Evolutionary conservation across 2,888 invertebrate genomes (phyloP), one percentile per base, ranked within the genome.

Genomic region (Drosophila putrida): DNA sequence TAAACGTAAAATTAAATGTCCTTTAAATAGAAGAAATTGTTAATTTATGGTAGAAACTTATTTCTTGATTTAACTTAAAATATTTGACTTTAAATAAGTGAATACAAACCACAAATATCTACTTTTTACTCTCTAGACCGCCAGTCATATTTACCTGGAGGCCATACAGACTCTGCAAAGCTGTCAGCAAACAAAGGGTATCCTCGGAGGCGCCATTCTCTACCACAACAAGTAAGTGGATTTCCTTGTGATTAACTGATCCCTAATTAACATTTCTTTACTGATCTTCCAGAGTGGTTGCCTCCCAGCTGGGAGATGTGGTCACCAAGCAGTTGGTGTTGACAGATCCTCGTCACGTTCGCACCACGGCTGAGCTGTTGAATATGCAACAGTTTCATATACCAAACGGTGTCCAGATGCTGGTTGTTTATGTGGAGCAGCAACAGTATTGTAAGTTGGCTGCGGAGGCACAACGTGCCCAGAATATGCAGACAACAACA

Each of bases 81-180:
- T 1, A 20, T 2, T 20, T 20, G 2, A 1, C 2, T 2, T 20
- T 20, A 1, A 1, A 3, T 20, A 20, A 20, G 20, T 20, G 3
- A 20, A 20, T 20, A 20, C 20, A 3, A 20, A 20, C 2, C 3
- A 20, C 20, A 20, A 20, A 20, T 20, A 20, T 20, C 1, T 10
- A 13, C n/a, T 20, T 9, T 28, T 1, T 9, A 36, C 4, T 28
- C n/a, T 4, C 11, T 6, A 97, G 97, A 97, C 96, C 91, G 97
- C 96, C 35, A 96, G 96, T 82, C 96, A 96, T 77, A 95, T 98
- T 70, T 98, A 96, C 92, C 94, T 97, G 91, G 97, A 97, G 93
- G 96, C 97, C 1, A 95, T 97, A 93, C 96, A 97, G 91, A 95
- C 97, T 64, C 93, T 98, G 70, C 97, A 98, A 87, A 95, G 96